Percentiles rank a stretch among this genome's conserved stretches.
Conservation (phyloP, 2,888 invertebrate species). For the Agrilus mali region DNA sequence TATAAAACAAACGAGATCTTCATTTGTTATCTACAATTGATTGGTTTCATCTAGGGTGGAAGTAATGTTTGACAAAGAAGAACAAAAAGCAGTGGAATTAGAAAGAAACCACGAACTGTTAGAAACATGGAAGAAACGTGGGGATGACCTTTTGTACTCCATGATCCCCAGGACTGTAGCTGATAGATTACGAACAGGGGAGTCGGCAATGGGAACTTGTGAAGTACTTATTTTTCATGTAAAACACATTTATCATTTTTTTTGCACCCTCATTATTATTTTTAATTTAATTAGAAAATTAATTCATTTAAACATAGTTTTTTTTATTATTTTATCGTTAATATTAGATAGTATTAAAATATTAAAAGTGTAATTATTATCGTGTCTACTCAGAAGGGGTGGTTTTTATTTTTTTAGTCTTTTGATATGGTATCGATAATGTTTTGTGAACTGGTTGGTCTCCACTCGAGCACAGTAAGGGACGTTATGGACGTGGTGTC, state of each 20-base stretch:
- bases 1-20: too few relatives aligned
- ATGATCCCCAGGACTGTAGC: conserved; percentile 86
- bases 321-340: conserved; percentile 1
- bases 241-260: neutral
- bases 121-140: conserved; percentile 75
- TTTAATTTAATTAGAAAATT: neutral
- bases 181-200: conserved; percentile 63
- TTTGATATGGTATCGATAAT: conserved; percentile 68
- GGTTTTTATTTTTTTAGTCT: conserved; percentile 37
- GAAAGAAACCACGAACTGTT: conserved; percentile 64
- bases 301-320: neutral
- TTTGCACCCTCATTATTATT: too few relatives aligned
- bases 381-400: too few relatives aligned
- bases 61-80: conserved; percentile 71
- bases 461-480: conserved; percentile 44
- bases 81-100: conserved; percentile 63
- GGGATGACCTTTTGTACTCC: conserved; percentile 77
- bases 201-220: conserved; percentile 66
- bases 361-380: too few relatives aligned
- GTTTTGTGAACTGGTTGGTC: conserved; percentile 59
- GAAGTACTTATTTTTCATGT: conserved; percentile 39
- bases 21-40: too few relatives aligned
- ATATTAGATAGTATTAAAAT: too few relatives aligned
- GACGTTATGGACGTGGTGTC: conserved; percentile 67
- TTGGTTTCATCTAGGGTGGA: too few relatives aligned